Evolutionary conservation across 2,113 vertebrate genomes (phyloP).

Genomic region (Peromyscus leucopus): DNA sequence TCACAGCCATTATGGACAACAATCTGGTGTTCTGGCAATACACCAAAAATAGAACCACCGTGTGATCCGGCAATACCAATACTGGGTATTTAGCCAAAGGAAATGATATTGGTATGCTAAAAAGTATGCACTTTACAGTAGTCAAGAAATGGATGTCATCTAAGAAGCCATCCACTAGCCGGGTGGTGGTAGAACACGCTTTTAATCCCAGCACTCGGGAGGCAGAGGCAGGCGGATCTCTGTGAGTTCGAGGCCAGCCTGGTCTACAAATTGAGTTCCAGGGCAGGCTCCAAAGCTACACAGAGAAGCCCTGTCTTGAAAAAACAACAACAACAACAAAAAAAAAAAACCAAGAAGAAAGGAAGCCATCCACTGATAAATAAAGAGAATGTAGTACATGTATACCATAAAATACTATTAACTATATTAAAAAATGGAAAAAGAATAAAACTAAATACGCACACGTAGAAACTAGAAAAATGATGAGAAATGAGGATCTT

Average conservation of each 20-base stretch:
- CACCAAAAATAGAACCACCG: not conserved
- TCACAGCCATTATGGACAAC: not conserved
- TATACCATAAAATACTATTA: not conserved
- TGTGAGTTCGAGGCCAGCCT: too few species aligned
- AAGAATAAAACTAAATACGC: not conserved
- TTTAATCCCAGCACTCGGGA: too few species aligned
- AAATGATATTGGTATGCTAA: not conserved
- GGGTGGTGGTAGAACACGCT: too few species aligned
- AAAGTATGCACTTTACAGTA: not conserved
- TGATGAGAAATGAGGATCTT: not conserved
- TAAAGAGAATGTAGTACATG: too few species aligned
- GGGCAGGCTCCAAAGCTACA: too few species aligned
- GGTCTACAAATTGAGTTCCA: too few species aligned
- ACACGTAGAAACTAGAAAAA: not conserved
- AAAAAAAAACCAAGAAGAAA: too few species aligned
- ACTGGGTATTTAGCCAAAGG: not conserved
- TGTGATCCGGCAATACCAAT: not conserved
- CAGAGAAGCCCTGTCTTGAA: too few species aligned
- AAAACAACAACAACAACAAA: too few species aligned
- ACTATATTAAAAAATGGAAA: not conserved
- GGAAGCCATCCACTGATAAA: not conserved
- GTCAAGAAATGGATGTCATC: not conserved
- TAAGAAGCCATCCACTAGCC: not conserved
- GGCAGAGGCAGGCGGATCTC: too few species aligned
- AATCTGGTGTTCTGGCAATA: not conserved